phyloP scores from a whole-genome alignment of 2,113 vertebrate species.

The Caretta caretta region DNA sequence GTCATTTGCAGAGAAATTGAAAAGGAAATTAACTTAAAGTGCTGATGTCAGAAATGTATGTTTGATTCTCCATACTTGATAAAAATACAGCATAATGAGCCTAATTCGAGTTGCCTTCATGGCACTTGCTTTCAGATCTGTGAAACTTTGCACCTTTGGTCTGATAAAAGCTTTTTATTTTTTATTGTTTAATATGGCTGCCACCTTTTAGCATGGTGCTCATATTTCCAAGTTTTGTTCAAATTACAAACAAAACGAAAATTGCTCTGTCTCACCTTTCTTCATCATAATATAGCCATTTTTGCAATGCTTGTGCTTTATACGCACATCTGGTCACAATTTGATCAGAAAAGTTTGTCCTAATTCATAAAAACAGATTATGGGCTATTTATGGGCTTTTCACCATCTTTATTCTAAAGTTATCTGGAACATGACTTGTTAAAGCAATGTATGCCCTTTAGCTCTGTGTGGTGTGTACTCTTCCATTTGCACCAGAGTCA shows the following conservation, averaged over 20 bases:
- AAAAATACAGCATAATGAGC: constrained; percentile 74
- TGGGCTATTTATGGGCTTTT: constrained; percentile 24
- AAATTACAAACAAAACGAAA: constrained; percentile 37
- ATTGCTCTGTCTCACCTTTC: constrained; percentile 66
- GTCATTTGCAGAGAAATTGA: constrained; percentile 63
- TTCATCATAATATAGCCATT: constrained; percentile 35
- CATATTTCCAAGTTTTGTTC: constrained; percentile 34
- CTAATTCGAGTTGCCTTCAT: constrained; percentile 73
- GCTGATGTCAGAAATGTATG: constrained; percentile 75
- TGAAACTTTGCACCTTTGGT: constrained; percentile 83
- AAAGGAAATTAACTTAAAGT: constrained; percentile 59
- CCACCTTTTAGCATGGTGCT: constrained; percentile 46
- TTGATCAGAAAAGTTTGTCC: constrained; percentile 47
- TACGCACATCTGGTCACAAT: constrained; percentile 26
- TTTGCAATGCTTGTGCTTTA: constrained; percentile 43
- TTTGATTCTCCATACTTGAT: constrained; percentile 74
- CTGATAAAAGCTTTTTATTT: constrained; percentile 85
- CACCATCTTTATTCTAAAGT: constrained; percentile 52
- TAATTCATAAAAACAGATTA: constrained; percentile 36
- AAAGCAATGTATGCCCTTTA: constrained; percentile 61
- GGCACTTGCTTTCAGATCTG: constrained; percentile 82
- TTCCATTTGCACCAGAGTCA: constrained; percentile 48
- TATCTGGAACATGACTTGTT: constrained; percentile 3
- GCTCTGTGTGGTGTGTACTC: constrained; percentile 31
- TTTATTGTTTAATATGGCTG: constrained; percentile 66